A percentile compares a stretch with the other conserved stretches of the same genome.
These are phyloP conservation scores for Poeciliopsis gracilis DNA, from an alignment of 2,797 vertebrate genomes.

Conservation along the genomic window DNA sequence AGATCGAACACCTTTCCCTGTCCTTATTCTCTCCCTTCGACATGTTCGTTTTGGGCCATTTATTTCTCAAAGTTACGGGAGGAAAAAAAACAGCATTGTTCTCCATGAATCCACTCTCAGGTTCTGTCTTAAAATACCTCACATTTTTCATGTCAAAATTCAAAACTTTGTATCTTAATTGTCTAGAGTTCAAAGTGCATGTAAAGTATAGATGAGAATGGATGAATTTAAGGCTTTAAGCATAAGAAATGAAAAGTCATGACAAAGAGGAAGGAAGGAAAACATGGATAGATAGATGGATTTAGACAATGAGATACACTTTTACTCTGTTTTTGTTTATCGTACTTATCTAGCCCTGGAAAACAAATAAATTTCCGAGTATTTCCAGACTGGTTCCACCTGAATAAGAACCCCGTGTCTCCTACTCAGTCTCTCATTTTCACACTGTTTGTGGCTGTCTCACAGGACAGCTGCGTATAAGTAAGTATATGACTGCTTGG, in stretches of 20 bases:
- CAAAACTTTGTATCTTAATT: neutral
- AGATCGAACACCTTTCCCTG: constrained; percentile 21
- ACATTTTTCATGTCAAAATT: neutral
- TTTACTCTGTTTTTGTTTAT: neutral
- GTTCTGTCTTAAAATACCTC: neutral
- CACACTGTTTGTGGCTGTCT: constrained; percentile 26
- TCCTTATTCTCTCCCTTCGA: constrained; percentile 24
- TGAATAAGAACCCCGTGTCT: neutral
- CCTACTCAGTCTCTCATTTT: constrained; percentile 34
- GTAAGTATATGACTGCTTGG: constrained; percentile 49
- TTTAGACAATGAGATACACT: neutral
- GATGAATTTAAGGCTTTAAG: neutral
- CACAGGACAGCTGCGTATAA: constrained; percentile 45
- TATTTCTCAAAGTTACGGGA: constrained; percentile 50
- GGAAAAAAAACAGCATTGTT: constrained; percentile 6
- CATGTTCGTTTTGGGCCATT: constrained; percentile 34
- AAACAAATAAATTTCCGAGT: neutral
- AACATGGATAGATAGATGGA: neutral
- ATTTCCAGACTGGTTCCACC: neutral
- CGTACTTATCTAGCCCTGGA: neutral
- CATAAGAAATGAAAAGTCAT: neutral
- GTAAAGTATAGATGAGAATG: neutral
- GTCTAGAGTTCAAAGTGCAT: neutral
- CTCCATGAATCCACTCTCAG: constrained; percentile 20
- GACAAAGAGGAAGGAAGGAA: neutral